Percentiles rank a stretch among this genome's conserved stretches.
Conservation (phyloP, 2,888 invertebrate species). For the Leptinotarsa haldemani region DNA sequence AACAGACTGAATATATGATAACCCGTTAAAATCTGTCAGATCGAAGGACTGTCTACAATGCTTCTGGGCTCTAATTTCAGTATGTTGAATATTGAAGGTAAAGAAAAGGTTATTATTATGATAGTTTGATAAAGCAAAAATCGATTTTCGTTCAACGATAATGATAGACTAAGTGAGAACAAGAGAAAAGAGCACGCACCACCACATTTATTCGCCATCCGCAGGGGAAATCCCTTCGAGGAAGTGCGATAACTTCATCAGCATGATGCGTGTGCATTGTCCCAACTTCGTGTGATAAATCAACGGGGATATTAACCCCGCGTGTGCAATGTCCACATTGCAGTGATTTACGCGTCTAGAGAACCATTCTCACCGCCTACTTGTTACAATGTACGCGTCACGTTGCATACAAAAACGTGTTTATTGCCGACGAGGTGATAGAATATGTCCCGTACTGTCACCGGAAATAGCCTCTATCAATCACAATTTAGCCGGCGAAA, state of each 20-base stretch:
- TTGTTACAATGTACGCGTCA: slow-evolving; percentile 62
- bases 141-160: too few relatives aligned
- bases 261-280: slow-evolving; percentile 49
- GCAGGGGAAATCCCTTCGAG: slow-evolving; percentile 7
- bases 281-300: slow-evolving; percentile 58
- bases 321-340: slow-evolving; percentile 64
- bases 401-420: slow-evolving; percentile 64
- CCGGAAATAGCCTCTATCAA: slow-evolving; percentile 64
- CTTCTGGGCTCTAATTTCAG: too few relatives aligned
- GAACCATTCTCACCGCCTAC: slow-evolving; percentile 63
- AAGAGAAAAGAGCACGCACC: slow-evolving; percentile 58
- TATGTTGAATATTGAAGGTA: too few relatives aligned
- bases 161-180: neutral
- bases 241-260: slow-evolving; percentile 32
- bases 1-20: too few relatives aligned
- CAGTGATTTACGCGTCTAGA: slow-evolving; percentile 65
- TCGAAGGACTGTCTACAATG: too few relatives aligned
- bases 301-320: slow-evolving; percentile 65
- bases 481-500: slow-evolving; percentile 60
- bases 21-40: too few relatives aligned
- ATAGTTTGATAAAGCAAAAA: too few relatives aligned
- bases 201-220: neutral
- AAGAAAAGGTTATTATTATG: too few relatives aligned
- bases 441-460: slow-evolving; percentile 62
- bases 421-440: slow-evolving; percentile 62